Conservation (phyloP, 64 coral and sea anemone genomes). For the Stylophora pistillata region DNA sequence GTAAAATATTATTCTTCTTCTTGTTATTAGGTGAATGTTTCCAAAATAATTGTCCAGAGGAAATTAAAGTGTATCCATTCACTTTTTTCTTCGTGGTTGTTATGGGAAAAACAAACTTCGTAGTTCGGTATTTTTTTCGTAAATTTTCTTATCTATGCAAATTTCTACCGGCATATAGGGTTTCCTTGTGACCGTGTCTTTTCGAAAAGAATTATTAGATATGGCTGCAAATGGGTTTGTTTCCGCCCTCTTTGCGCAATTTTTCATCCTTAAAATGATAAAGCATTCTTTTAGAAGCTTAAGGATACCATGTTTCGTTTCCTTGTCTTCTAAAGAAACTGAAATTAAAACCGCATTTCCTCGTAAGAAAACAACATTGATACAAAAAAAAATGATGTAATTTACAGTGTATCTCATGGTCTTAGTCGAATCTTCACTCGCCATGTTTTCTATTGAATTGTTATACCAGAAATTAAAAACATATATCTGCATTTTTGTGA, state of each 20-base stretch:
- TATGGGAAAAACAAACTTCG: conserved; percentile 49
- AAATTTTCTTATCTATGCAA: conserved; percentile 91
- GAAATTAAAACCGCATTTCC: background rate
- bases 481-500: conserved; percentile 36
- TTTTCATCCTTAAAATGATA: conserved; percentile 26
- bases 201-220: conserved; percentile 48
- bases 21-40: conserved; percentile 1
- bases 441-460: background rate
- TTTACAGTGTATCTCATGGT: conserved; percentile 22
- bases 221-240: conserved; percentile 15
- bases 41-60: conserved; percentile 22
- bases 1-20: conserved; percentile 2
- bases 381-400: conserved; percentile 38
- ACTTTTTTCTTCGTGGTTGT: conserved; percentile 27
- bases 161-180: conserved; percentile 55
- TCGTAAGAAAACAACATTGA: conserved; percentile 1
- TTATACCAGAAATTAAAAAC: conserved; percentile 7
- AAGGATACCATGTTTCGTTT: background rate
- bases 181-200: conserved; percentile 17
- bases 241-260: conserved; percentile 54
- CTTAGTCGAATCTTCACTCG: background rate
- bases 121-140: conserved; percentile 36
- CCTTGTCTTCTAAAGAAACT: background rate
- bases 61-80: conserved; percentile 52
- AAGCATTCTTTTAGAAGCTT: background rate